phyloP scores from a whole-genome alignment of 2,113 vertebrate species.

The Halichoerus grypus region DNA sequence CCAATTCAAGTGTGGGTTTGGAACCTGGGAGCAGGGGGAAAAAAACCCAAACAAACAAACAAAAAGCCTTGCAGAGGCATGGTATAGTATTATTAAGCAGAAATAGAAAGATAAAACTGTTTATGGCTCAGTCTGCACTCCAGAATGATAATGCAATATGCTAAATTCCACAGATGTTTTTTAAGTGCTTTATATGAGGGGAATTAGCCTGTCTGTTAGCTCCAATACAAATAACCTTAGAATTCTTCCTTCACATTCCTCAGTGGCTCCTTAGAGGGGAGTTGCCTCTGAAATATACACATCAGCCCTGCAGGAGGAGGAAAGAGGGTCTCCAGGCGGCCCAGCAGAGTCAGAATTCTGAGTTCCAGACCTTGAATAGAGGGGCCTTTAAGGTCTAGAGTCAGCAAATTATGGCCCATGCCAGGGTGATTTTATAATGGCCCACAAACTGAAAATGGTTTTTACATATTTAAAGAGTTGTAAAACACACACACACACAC shows the following conservation, averaged over 20 bases:
- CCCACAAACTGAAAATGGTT: neutral
- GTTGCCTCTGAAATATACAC: neutral
- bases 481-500: neutral
- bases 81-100: conserved; percentile 36
- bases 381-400: neutral
- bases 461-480: conserved; percentile 45
- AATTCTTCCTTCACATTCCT: conserved; percentile 64
- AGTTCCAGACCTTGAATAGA: neutral
- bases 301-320: neutral
- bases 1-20: conserved; percentile 34
- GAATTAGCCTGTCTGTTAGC: conserved; percentile 66
- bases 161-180: conserved; percentile 75
- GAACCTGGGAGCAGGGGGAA: neutral
- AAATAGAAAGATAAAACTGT: conserved; percentile 51
- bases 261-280: neutral
- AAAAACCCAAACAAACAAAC: neutral
- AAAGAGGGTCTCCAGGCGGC: neutral
- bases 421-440: neutral
- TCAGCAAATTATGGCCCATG: neutral
- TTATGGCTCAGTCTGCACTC: conserved; percentile 55
- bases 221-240: conserved; percentile 53
- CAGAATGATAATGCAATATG: conserved; percentile 53
- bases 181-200: conserved; percentile 39
- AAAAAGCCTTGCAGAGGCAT: neutral
- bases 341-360: conserved; percentile 6